These are phyloP conservation scores for Danaus chrysippus DNA, from an alignment of 2,888 invertebrate genomes.

Conservation along the genomic window DNA sequence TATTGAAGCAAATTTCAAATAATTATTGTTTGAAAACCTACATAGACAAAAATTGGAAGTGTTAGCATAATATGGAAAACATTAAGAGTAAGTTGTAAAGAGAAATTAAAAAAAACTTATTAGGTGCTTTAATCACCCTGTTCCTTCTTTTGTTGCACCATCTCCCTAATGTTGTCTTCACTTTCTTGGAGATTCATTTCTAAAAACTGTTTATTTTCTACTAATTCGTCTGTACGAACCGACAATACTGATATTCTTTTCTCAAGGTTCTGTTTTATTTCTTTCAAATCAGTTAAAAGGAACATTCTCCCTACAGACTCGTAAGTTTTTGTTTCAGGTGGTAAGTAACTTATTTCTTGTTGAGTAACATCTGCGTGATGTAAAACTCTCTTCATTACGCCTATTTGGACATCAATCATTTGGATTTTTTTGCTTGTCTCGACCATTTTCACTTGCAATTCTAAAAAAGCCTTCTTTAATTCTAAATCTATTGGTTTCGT, in stretches of 20 bases:
- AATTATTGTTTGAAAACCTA: not conserved
- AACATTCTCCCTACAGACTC: conserved; percentile 93
- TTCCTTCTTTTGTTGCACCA: conserved; percentile 84
- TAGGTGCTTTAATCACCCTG: conserved; percentile 52
- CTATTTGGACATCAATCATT: conserved; percentile 88
- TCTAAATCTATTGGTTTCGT: conserved; percentile 78
- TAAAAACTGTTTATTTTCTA: conserved; percentile 87
- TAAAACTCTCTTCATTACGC: conserved; percentile 82
- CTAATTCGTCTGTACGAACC: conserved; percentile 84
- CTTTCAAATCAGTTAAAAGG: conserved; percentile 82
- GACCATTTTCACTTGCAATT: conserved; percentile 89
- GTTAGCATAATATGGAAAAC: not conserved
- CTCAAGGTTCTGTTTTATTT: conserved; percentile 81
- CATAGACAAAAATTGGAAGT: not conserved
- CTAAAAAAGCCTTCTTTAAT: conserved; percentile 86
- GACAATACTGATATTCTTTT: conserved; percentile 77
- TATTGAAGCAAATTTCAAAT: not conserved
- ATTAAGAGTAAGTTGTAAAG: conserved; percentile 8
- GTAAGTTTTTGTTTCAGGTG: conserved; percentile 84
- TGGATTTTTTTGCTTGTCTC: conserved; percentile 89
- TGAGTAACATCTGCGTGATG: conserved; percentile 86
- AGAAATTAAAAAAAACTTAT: conserved; percentile 13
- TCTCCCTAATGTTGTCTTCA: conserved; percentile 90
- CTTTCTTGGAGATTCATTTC: conserved; percentile 90
- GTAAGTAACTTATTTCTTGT: conserved; percentile 80